Conservation (phyloP, 2,797 vertebrate species). For the Trichosurus vulpecula region DNA sequence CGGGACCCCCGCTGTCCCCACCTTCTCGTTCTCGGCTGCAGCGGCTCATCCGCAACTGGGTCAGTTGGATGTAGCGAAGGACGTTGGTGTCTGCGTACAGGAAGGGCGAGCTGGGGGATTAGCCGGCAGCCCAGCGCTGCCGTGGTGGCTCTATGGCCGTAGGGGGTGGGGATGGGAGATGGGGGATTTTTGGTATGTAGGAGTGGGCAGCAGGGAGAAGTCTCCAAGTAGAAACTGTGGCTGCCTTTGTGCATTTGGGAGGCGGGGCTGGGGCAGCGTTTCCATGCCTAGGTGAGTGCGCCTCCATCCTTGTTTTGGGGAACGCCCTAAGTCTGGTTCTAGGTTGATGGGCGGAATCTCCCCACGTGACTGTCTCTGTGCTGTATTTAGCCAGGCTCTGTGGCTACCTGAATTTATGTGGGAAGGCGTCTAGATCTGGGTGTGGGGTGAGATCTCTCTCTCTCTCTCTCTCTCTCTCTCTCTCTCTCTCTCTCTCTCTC, state of each 20-base stretch:
- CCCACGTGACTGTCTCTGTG: neutral
- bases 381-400: neutral
- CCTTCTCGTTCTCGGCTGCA: slow-evolving; percentile 87
- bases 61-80: slow-evolving; percentile 95
- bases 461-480: neutral
- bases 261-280: neutral
- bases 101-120: neutral
- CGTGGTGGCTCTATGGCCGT: neutral
- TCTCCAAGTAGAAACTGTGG: no score
- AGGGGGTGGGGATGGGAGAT: no score
- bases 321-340: neutral
- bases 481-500: no score
- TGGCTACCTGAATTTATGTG: neutral
- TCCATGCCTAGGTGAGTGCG: no score
- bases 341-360: neutral
- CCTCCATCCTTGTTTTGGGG: neutral
- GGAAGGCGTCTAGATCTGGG: neutral
- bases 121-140: neutral
- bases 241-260: no score
- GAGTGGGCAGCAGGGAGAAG: no score
- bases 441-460: neutral
- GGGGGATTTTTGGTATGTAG: no score
- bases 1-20: slow-evolving; percentile 76
- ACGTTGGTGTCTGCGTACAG: slow-evolving; percentile 91
- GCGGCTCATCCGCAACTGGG: slow-evolving; percentile 95